phyloP scores from a whole-genome alignment of 2,113 vertebrate species.

The Sminthopsis crassicaudata region DNA sequence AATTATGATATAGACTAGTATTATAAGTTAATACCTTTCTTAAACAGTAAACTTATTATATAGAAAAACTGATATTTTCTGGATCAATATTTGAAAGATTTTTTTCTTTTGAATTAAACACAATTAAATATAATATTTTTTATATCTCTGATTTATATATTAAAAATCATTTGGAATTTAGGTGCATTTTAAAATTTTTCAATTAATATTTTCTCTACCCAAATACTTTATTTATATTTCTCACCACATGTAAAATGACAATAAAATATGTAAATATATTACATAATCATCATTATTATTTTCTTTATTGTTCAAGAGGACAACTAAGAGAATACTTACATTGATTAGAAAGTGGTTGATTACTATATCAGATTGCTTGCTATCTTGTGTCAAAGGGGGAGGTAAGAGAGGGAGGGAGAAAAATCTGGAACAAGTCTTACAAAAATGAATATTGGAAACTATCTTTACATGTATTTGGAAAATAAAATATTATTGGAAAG shows the following conservation, averaged over 20 bases:
- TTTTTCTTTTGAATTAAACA: constrained; percentile 18
- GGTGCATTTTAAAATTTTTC: not conserved
- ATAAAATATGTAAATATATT: not conserved
- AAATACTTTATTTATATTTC: not conserved
- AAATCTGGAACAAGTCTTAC: too few species aligned
- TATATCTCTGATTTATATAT: not conserved
- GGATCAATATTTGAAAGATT: not conserved
- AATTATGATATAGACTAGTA: not conserved
- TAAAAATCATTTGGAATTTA: not conserved
- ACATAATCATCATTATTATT: not conserved
- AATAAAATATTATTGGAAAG: too few species aligned
- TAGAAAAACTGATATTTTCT: not conserved
- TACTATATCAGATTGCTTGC: not conserved
- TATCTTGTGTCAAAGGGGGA: too few species aligned
- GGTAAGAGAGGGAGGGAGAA: too few species aligned
- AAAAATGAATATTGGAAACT: too few species aligned
- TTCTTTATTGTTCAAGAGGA: not conserved
- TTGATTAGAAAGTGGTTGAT: constrained; percentile 1
- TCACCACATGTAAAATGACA: not conserved
- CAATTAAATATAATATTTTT: constrained; percentile 22
- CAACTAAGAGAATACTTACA: constrained; percentile 31
- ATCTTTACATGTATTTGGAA: too few species aligned
- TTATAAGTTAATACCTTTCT: not conserved
- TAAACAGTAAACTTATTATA: not conserved
- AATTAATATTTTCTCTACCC: not conserved